A percentile compares a stretch with the other conserved stretches of the same genome.
Conservation (phyloP, 2,797 vertebrate genomes). For the Pangasius krempfi region DNA sequence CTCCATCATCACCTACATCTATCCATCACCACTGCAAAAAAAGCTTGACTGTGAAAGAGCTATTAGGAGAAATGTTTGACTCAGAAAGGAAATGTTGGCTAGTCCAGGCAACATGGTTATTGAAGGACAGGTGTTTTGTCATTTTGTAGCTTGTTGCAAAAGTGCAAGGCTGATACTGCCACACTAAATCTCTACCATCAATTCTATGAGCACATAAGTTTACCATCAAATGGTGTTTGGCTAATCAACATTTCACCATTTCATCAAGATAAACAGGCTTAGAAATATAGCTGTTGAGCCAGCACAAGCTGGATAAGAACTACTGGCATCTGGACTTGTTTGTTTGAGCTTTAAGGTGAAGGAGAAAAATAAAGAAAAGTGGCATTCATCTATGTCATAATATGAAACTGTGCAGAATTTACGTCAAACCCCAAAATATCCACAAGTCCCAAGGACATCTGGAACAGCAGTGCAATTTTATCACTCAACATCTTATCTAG, state of each 20-base stretch:
- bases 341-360: conserved; percentile 33
- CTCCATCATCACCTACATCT: conserved; percentile 34
- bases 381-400: conserved; percentile 38
- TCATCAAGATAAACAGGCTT: conserved; percentile 33
- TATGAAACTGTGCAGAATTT: conserved; percentile 36
- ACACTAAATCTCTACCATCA: conserved; percentile 25
- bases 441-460: conserved; percentile 9
- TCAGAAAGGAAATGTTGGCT: not conserved
- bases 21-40: conserved; percentile 8
- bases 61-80: conserved; percentile 9
- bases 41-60: not conserved
- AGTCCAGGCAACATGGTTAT: conserved; percentile 1
- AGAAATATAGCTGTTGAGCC: conserved; percentile 23
- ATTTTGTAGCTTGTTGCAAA: conserved; percentile 10
- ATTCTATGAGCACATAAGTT: conserved; percentile 31
- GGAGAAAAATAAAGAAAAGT: conserved; percentile 39
- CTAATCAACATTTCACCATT: conserved; percentile 46
- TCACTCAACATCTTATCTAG: conserved; percentile 29
- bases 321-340: conserved; percentile 38
- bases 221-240: conserved; percentile 25
- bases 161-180: not conserved
- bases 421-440: conserved; percentile 51
- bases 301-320: conserved; percentile 35
- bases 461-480: conserved; percentile 35
- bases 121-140: conserved; percentile 14